These are phyloP conservation scores for Drosophila suzukii DNA, from an alignment of 1,140 invertebrate species.

Conservation along the genomic window DNA sequence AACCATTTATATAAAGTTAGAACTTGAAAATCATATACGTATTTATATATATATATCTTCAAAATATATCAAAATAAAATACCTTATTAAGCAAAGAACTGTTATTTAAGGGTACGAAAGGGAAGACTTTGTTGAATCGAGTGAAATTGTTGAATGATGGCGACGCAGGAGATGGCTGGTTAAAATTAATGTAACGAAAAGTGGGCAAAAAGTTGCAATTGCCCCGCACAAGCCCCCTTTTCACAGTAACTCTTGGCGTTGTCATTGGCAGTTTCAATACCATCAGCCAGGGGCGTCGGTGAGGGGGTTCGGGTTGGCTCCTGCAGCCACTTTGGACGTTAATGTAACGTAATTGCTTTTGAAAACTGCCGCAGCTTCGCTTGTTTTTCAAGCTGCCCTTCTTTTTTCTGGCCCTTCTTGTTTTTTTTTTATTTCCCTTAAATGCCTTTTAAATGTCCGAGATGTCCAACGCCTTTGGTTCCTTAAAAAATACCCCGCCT, in stretches of 20 bases:
- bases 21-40: too few species aligned
- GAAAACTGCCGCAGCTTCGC: conserved; percentile 58
- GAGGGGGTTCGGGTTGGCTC: not conserved
- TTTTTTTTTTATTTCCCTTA: conserved; percentile 22
- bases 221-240: not conserved
- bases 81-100: not conserved
- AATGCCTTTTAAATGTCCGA: conserved; percentile 54
- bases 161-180: conserved; percentile 36
- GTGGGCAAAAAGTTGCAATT: conserved; percentile 55
- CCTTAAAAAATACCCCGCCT: not conserved
- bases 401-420: conserved; percentile 18
- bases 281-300: conserved; percentile 1
- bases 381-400: conserved; percentile 36
- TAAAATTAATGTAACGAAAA: conserved; percentile 58
- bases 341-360: conserved; percentile 80
- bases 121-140: conserved; percentile 1
- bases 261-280: conserved; percentile 64
- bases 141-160: conserved; percentile 64
- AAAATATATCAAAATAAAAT: not conserved
- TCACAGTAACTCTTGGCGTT: conserved; percentile 15
- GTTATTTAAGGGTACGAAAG: conserved; percentile 10
- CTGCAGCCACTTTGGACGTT: conserved; percentile 67
- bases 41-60: not conserved
- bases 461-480: conserved; percentile 10
- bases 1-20: too few species aligned